Conservation (phyloP, 2,888 invertebrate genomes). For the Leptinotarsa tumamoca region DNA sequence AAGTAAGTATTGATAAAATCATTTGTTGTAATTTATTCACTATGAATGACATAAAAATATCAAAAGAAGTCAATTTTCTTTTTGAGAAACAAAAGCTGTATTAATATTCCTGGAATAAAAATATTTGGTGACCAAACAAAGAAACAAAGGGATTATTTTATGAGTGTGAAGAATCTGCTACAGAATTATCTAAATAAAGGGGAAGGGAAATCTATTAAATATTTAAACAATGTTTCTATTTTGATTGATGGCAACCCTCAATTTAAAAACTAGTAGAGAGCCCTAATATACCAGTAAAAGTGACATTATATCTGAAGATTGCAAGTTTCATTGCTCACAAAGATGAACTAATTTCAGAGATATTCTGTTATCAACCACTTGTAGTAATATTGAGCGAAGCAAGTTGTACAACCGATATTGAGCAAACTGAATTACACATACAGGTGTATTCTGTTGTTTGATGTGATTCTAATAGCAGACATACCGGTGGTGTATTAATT, state of each 20-base stretch:
- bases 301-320: not conserved
- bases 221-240: slow-evolving; percentile 20
- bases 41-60: no score
- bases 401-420: slow-evolving; percentile 15
- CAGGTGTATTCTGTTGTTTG: not conserved
- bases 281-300: slow-evolving; percentile 7
- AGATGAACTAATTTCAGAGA: slow-evolving; percentile 21
- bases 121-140: slow-evolving; percentile 22
- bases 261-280: slow-evolving; percentile 18
- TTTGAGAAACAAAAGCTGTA: not conserved
- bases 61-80: no score
- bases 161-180: slow-evolving; percentile 8
- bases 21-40: no score
- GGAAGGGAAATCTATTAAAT: slow-evolving; percentile 6
- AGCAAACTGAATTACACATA: slow-evolving; percentile 4
- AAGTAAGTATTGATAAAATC: no score
- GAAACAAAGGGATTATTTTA: not conserved
- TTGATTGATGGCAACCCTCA: slow-evolving; percentile 25
- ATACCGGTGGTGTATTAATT: slow-evolving; percentile 1
- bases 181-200: not conserved
- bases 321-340: slow-evolving; percentile 22
- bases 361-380: slow-evolving; percentile 24
- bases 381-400: slow-evolving; percentile 23
- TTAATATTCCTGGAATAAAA: slow-evolving; percentile 20
- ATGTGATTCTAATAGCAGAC: no score